Evolutionary conservation across 2,888 invertebrate genomes (phyloP), one percentile per base, ranked within the genome.

Genomic region (Temnothorax rugatulus): DNA sequence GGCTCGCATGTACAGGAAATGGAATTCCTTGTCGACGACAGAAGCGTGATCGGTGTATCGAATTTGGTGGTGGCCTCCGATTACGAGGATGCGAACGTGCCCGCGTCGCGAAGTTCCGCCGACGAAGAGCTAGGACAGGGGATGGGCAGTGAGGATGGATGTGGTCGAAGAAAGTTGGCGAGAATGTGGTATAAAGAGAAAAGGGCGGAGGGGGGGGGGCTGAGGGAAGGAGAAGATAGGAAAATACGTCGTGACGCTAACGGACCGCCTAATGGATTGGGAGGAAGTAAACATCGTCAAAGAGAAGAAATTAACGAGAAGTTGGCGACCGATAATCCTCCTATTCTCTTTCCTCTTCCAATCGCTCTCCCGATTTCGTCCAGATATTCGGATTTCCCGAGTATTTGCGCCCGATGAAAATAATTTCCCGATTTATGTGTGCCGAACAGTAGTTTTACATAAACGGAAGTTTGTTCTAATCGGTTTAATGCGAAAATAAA

Each of bases 1-100:
- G 63, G 76, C 64, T 75, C 89, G 85, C 83, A 82, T 89, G 76
- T 83, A 81, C 82, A 82, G 89, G 81, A 87, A 89, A 89, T 89
- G 75, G 84, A 79, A 86, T 89, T 63, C 76, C 83, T 86, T 84
- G 83, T 79, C 84, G 81, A 73, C 84, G 86, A 84, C 84, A 68
- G 59, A 75, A 73, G 44, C 74, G 71, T 84, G 89, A 87, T 86
- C 86, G 87, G 74, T 84, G 84, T 88, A 86, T 86, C 84, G 89
- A 89, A 79, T 84, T 85, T 74, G 59, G 75, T 68, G 73, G 74
- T 59, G 38, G 74, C 79, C 74, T 73, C 47, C 79, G 79, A 81
- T 81, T 81, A 81, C 79, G 64, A 82, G 63, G 82, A 82, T 82
- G 61, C 82, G 82, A 76, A 77, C 82, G 82, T 76, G 76, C 29